Percentiles rank a stretch among this genome's conserved stretches.
Evolutionary conservation across 2,888 invertebrate genomes (phyloP).

Genomic region (Drosophila siamana): DNA sequence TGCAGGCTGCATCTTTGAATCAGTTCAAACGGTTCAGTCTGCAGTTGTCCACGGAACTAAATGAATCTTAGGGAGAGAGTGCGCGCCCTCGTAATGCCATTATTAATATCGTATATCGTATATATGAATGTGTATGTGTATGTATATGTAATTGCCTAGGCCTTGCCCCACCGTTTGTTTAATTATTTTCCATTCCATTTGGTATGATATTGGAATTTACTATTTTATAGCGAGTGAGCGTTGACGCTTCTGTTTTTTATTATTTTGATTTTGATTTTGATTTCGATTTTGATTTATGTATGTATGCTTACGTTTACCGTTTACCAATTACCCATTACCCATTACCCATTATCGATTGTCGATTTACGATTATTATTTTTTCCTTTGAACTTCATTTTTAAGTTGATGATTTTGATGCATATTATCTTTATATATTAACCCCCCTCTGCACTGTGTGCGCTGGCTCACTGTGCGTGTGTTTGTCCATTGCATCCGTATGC

Average conservation of each 20-base stretch:
- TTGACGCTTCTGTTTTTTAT: constrained; percentile 52
- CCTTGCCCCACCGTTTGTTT: constrained; percentile 82
- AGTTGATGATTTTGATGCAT: constrained; percentile 52
- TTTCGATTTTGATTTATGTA: constrained; percentile 48
- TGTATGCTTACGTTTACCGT: constrained; percentile 34
- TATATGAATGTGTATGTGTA: constrained; percentile 2
- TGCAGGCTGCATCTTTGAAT: constrained; percentile 6
- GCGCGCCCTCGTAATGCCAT: constrained; percentile 58
- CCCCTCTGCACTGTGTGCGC: constrained; percentile 12
- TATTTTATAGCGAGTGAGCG: constrained; percentile 49
- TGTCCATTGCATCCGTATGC: neutral
- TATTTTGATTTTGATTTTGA: constrained; percentile 19
- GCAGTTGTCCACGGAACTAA: constrained; percentile 32
- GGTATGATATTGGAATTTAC: constrained; percentile 41
- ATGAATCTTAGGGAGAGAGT: constrained; percentile 55
- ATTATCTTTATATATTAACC: constrained; percentile 54
- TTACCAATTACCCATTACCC: neutral
- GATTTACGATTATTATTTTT: constrained; percentile 4
- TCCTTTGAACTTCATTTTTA: constrained; percentile 13
- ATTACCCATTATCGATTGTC: constrained; percentile 5
- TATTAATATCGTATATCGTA: constrained; percentile 24
- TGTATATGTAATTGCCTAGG: constrained; percentile 71
- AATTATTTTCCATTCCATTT: constrained; percentile 37
- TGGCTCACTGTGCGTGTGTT: neutral
- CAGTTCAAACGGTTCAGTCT: constrained; percentile 1